Evolutionary conservation across 2,888 invertebrate species (phyloP).

Genomic region (Siphonodentalium dalli): DNA sequence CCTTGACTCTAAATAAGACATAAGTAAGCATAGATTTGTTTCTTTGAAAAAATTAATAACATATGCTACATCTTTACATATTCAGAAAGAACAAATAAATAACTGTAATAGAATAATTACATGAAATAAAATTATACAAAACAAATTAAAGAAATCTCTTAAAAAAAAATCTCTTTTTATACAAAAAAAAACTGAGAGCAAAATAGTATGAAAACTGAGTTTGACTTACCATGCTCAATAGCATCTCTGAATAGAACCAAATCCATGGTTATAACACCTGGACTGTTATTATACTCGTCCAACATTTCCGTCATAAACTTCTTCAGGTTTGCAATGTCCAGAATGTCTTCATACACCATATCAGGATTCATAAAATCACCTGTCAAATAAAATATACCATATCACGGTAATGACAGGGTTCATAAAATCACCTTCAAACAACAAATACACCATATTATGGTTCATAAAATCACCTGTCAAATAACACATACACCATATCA

Average conservation of each 20-base stretch:
- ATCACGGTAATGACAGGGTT: too few relatives aligned
- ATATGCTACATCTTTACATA: neutral
- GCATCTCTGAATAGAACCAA: slow-evolving; percentile 87
- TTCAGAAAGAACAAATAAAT: neutral
- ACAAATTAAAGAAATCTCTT: too few relatives aligned
- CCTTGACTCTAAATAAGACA: neutral
- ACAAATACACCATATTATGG: too few relatives aligned
- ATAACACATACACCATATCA: too few relatives aligned
- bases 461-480: too few relatives aligned
- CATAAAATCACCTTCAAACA: too few relatives aligned
- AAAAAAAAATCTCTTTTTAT: neutral
- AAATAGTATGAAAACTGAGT: neutral
- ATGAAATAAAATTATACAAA: too few relatives aligned
- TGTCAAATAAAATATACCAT: slow-evolving; percentile 56
- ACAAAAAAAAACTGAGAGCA: neutral
- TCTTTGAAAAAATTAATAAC: neutral
- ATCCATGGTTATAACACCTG: slow-evolving; percentile 81
- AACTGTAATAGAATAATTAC: neutral
- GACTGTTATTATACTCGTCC: slow-evolving; percentile 81
- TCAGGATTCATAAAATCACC: slow-evolving; percentile 83
- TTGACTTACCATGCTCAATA: slow-evolving; percentile 74
- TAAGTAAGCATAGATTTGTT: neutral
- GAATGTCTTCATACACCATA: slow-evolving; percentile 82
- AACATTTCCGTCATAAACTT: slow-evolving; percentile 71
- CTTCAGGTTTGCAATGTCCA: slow-evolving; percentile 71